Evolutionary conservation across 2,888 invertebrate genomes (phyloP).

Genomic region (Nomada ruficornis): DNA sequence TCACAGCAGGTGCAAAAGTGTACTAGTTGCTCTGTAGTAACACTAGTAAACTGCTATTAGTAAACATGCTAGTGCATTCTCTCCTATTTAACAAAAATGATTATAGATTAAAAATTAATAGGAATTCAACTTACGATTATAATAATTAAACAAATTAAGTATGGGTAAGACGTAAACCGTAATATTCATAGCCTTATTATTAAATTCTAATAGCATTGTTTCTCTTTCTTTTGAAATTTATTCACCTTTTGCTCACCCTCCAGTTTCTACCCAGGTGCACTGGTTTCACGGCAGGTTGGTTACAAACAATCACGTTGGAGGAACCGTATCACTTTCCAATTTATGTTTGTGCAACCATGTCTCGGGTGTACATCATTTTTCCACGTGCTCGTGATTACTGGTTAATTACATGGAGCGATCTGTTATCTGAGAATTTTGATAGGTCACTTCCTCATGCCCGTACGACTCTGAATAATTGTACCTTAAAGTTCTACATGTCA

Average conservation of each 20-base stretch:
- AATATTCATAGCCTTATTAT: too few relatives aligned
- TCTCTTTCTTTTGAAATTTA: not conserved
- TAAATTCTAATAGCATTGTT: not conserved
- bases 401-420: not conserved
- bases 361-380: not conserved
- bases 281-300: constrained; percentile 11
- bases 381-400: not conserved
- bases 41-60: too few relatives aligned
- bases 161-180: too few relatives aligned
- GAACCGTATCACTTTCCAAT: constrained; percentile 29
- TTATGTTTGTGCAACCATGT: constrained; percentile 1
- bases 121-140: too few relatives aligned
- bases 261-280: not conserved
- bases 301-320: constrained; percentile 27
- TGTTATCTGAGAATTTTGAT: constrained; percentile 1
- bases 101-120: too few relatives aligned
- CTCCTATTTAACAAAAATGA: too few relatives aligned
- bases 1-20: too few relatives aligned
- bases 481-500: not conserved
- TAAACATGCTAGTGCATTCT: too few relatives aligned
- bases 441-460: not conserved
- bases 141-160: too few relatives aligned
- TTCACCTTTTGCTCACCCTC: not conserved
- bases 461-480: not conserved
- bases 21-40: too few relatives aligned